A percentile compares a stretch with the other conserved stretches of the same genome.
phyloP scores from a whole-genome alignment of 2,888 invertebrate genomes.

The Cephus sareptanus region DNA sequence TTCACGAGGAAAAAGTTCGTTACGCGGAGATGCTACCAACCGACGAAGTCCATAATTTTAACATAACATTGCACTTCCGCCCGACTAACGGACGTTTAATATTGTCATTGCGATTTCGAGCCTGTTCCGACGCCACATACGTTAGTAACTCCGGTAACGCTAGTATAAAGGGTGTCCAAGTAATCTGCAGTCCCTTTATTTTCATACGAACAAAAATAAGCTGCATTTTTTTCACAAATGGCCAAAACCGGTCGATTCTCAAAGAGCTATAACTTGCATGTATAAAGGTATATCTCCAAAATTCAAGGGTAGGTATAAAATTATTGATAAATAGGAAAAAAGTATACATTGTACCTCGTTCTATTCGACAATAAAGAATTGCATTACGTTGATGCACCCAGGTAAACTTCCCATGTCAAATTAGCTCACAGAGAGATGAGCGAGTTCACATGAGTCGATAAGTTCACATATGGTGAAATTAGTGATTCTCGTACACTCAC shows the following conservation, averaged over 20 bases:
- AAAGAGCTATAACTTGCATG: not conserved
- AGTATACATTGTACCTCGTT: not conserved
- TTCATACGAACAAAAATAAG: not conserved
- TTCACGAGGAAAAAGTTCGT: conserved; percentile 47
- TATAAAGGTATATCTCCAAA: not conserved
- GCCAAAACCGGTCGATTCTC: not conserved
- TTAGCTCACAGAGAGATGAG: conserved; percentile 43
- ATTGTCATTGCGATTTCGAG: conserved; percentile 29
- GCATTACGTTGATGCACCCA: not conserved
- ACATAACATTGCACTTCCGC: conserved; percentile 60
- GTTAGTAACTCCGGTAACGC: not conserved
- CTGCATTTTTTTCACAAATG: not conserved
- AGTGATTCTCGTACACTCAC: conserved; percentile 1
- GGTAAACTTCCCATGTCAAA: conserved; percentile 60
- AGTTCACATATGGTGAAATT: conserved; percentile 27
- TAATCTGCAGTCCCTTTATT: not conserved
- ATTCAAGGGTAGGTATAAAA: not conserved
- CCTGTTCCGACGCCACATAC: not conserved
- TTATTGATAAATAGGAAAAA: not conserved
- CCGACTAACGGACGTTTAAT: conserved; percentile 62
- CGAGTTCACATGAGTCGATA: conserved; percentile 52
- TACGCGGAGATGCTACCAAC: conserved; percentile 34
- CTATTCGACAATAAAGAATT: not conserved
- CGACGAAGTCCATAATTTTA: conserved; percentile 53
- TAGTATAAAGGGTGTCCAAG: not conserved